Percentiles rank a stretch among this genome's conserved stretches.
Evolutionary conservation across 2,113 vertebrate species (phyloP).

Genomic region (Xiphophorus hellerii): DNA sequence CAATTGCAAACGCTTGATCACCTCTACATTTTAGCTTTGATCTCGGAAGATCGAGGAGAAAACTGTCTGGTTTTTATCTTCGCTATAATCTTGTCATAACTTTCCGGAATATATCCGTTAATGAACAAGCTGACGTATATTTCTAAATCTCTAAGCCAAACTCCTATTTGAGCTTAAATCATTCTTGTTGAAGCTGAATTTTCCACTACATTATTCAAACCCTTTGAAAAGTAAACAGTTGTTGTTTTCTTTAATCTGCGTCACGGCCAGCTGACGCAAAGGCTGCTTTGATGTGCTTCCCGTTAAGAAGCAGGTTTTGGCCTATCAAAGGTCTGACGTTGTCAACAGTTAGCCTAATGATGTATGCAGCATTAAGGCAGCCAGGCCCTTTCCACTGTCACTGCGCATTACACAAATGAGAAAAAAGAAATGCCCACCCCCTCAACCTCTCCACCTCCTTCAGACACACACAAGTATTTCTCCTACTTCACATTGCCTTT

Average conservation of each 20-base stretch:
- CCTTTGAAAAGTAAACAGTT: slow-evolving; percentile 1
- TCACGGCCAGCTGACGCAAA: slow-evolving; percentile 72
- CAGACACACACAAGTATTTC: slow-evolving; percentile 36
- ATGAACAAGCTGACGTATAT: no score
- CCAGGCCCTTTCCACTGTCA: slow-evolving; percentile 82
- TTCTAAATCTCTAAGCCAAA: not conserved
- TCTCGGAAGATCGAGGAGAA: no score
- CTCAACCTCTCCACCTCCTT: slow-evolving; percentile 41
- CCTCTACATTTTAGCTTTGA: no score
- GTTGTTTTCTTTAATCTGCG: slow-evolving; percentile 34
- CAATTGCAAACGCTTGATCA: no score
- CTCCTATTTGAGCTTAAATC: not conserved
- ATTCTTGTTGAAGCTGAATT: not conserved
- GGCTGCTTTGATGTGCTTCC: slow-evolving; percentile 69
- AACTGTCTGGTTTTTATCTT: no score
- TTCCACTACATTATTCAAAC: not conserved
- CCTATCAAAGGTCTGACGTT: slow-evolving; percentile 52
- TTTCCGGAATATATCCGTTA: no score
- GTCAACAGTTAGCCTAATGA: slow-evolving; percentile 83
- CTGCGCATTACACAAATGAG: slow-evolving; percentile 88
- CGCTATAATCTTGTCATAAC: no score
- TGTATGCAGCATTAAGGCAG: slow-evolving; percentile 84
- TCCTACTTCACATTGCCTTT: slow-evolving; percentile 35
- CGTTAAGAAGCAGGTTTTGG: slow-evolving; percentile 55
- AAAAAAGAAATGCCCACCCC: slow-evolving; percentile 76